These are phyloP conservation scores for Hyposoter dolosus DNA, from an alignment of 2,888 invertebrate species.

Conservation along the genomic window DNA sequence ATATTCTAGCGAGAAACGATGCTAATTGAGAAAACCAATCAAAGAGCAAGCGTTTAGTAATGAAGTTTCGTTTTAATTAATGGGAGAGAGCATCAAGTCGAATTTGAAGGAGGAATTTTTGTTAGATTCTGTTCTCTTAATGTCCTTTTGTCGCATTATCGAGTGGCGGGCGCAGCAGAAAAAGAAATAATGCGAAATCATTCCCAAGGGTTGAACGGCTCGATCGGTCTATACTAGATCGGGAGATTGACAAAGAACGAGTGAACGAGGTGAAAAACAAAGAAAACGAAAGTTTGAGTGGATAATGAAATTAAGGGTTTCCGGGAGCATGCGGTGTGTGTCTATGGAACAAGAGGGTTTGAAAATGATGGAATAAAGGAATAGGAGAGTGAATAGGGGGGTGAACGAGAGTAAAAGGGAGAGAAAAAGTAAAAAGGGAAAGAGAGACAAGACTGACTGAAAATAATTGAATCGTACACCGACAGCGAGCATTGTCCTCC, in stretches of 20 bases:
- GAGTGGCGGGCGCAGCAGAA: neutral
- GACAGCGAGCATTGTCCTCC: slow-evolving; percentile 79
- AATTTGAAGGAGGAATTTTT: slow-evolving; percentile 11
- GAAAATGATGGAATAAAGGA: slow-evolving; percentile 49
- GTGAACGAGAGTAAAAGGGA: slow-evolving; percentile 52
- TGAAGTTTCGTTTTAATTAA: neutral
- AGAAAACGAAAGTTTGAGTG: slow-evolving; percentile 65
- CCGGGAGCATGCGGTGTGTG: slow-evolving; percentile 71
- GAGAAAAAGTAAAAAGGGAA: slow-evolving; percentile 59
- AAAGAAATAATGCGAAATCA: slow-evolving; percentile 21
- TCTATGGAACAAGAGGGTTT: slow-evolving; percentile 35
- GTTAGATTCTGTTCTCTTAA: neutral
- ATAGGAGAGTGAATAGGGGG: slow-evolving; percentile 18
- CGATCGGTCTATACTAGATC: neutral
- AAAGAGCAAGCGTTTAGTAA: neutral
- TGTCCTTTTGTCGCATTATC: slow-evolving; percentile 30
- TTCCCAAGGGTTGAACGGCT: slow-evolving; percentile 20
- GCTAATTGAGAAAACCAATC: no score
- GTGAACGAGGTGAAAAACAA: slow-evolving; percentile 55
- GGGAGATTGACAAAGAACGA: slow-evolving; percentile 60
- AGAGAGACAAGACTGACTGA: slow-evolving; percentile 72
- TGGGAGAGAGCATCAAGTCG: neutral
- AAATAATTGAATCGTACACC: slow-evolving; percentile 82
- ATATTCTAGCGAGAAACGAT: neutral
- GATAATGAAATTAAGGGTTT: slow-evolving; percentile 80